Evolutionary conservation across 1,140 invertebrate species (phyloP), one percentile per base, ranked within the genome.

Genomic region (Lanistes nyassanus): DNA sequence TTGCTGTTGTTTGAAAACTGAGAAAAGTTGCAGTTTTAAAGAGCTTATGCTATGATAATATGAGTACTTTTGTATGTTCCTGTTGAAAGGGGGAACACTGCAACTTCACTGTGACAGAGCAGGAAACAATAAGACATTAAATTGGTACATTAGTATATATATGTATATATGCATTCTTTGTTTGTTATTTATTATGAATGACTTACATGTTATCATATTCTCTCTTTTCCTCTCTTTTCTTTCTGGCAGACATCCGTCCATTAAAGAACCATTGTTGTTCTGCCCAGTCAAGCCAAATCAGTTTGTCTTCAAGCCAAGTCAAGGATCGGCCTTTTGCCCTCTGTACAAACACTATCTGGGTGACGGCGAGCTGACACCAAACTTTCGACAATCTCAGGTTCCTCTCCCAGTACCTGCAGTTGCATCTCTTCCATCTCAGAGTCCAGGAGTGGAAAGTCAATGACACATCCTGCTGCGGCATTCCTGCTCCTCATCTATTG

Each of bases 281-380:
- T 79, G 86, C 89, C 87, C 90, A 39, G 81, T 90, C 78, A 94
- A 94, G 83, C 92, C 93, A 65, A 92, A 91, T 83, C 91, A 92
- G 86, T 95, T 95, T 90, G 93, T 94, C 80, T 90, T 96, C 83
- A 93, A 93, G 83, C 94, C 94, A 72, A 95, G 94, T 85, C 91
- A 93, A 77, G 93, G 94, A 77, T 95, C 94, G 58, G 94, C 94
- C 77, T 96, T 96, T 90, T 92, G 94, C 88, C 93, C 94, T 79
- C 90, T 95, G 76, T 92, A 93, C 85, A 92, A 93, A 76, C 89
- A 80, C 68, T 86, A 83, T 73, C 79, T 78, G 60, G 69, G 58
- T n/a, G 75, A 72, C 36, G 69, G 55, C 51, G 69, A 72, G 5
- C 56, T 72, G 55, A 31, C 29, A 5, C 9, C 69, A 19, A 47